phyloP scores from a whole-genome alignment of 2,797 vertebrate species.

The Enteromius viviparus region DNA sequence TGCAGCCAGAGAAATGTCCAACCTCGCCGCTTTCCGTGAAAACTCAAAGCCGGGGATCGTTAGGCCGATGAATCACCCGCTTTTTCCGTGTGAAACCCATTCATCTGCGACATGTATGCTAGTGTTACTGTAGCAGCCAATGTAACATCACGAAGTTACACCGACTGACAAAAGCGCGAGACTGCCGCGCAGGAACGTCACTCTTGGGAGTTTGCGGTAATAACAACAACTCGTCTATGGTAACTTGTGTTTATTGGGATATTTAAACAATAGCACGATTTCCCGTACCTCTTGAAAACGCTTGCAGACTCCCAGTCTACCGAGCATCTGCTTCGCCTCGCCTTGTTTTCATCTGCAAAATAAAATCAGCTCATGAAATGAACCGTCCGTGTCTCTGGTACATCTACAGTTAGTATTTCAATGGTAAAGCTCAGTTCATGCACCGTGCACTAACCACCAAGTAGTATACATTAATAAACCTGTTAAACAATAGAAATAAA shows the following conservation, averaged over 20 bases:
- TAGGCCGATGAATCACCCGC: constrained; percentile 60
- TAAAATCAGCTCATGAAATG: constrained; percentile 45
- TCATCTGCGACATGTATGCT: not conserved
- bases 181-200: not conserved
- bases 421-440: not conserved
- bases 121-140: not conserved
- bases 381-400: not conserved
- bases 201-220: not conserved
- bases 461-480: not conserved
- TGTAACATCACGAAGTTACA: not conserved
- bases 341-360: constrained; percentile 73
- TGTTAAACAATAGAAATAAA: not conserved
- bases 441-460: not conserved
- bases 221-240: not conserved
- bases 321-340: constrained; percentile 55
- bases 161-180: not conserved
- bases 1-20: constrained; percentile 15
- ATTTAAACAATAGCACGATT: constrained; percentile 39
- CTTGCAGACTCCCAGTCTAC: constrained; percentile 55
- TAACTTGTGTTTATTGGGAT: not conserved
- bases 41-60: constrained; percentile 65
- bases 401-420: not conserved
- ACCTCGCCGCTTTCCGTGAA: constrained; percentile 53
- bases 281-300: constrained; percentile 68
- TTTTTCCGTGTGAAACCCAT: not conserved